phyloP scores from a whole-genome alignment of 2,888 invertebrate species.

The Synergus japonicus region DNA sequence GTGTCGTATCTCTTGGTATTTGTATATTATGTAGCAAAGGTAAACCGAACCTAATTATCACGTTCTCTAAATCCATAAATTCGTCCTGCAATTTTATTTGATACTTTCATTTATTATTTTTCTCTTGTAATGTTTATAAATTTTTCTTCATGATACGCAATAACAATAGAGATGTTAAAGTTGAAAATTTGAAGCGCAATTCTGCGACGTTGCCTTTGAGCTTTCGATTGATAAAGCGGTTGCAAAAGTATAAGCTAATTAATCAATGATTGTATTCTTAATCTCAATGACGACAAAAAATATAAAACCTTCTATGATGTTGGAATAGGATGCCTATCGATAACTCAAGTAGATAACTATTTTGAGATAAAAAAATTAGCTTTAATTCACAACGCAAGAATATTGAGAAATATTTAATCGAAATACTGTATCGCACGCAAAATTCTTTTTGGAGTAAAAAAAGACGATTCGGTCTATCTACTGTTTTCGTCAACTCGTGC shows the following conservation, averaged over 20 bases:
- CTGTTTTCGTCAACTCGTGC: background rate
- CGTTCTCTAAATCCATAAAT: conserved; percentile 1
- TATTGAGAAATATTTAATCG: background rate
- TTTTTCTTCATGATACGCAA: background rate
- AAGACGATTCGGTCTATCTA: background rate
- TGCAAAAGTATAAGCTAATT: background rate
- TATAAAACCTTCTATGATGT: background rate
- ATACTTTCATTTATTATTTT: background rate
- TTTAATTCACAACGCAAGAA: conserved; percentile 1
- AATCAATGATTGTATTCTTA: background rate
- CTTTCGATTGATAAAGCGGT: background rate
- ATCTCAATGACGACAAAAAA: background rate
- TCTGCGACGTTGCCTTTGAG: conserved; percentile 5
- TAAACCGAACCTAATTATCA: conserved; percentile 13
- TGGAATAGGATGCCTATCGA: conserved; percentile 6
- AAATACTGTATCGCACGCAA: background rate
- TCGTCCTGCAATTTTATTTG: background rate
- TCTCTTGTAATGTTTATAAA: background rate
- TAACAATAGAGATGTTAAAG: background rate
- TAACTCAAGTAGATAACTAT: background rate
- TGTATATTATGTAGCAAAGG: background rate
- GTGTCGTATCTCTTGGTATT: conserved; percentile 24
- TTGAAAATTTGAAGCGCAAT: conserved; percentile 1
- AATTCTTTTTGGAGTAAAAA: background rate
- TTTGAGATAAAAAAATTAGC: background rate